These are phyloP conservation scores for Lepus oiostolus DNA, from an alignment of 2,797 vertebrate genomes.

Conservation along the genomic window DNA sequence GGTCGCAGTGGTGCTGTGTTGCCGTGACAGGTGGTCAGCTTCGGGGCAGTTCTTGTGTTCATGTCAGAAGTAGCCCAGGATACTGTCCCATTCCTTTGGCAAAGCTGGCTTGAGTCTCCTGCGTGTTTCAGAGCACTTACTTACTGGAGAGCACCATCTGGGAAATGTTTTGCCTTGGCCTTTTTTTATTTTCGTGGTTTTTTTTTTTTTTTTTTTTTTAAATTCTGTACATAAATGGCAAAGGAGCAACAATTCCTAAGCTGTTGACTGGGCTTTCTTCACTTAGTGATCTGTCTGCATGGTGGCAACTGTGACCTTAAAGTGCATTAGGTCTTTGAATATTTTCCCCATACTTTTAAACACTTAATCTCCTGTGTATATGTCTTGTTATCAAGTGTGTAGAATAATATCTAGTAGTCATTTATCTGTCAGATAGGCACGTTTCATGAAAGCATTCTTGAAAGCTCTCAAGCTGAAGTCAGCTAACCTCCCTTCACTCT, in stretches of 20 bases:
- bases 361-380: not conserved
- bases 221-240: not conserved
- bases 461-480: not conserved
- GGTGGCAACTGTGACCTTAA: slow-evolving; percentile 15
- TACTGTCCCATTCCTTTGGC: rapidly evolving
- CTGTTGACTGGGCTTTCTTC: not conserved
- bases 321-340: not conserved
- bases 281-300: not conserved
- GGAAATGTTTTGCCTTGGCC: slow-evolving; percentile 29
- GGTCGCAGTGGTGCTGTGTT: too few species aligned
- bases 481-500: not conserved
- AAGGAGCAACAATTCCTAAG: not conserved
- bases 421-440: slow-evolving; percentile 16
- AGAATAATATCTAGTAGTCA: not conserved
- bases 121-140: not conserved
- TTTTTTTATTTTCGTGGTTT: not conserved
- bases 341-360: slow-evolving; percentile 41
- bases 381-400: slow-evolving; percentile 26
- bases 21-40: not conserved
- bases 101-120: not conserved
- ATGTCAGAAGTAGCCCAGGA: not conserved
- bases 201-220: not conserved
- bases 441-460: not conserved
- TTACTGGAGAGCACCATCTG: not conserved
- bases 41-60: not conserved